Percentiles rank a stretch among this genome's conserved stretches.
These are phyloP conservation scores for Leucoptera coffeella DNA, from an alignment of 2,888 invertebrate genomes.

Conservation along the genomic window DNA sequence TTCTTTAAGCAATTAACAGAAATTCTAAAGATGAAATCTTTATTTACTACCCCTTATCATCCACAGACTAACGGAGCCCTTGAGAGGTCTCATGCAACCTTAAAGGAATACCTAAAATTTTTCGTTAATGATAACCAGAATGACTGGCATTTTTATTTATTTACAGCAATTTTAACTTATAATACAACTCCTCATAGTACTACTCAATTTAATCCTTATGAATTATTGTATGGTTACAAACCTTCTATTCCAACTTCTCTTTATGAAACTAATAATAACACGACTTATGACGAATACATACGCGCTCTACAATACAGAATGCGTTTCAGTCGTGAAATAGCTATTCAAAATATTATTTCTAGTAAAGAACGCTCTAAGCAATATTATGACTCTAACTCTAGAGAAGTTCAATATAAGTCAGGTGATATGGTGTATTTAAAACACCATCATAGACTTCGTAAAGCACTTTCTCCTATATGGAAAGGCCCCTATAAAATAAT, in stretches of 20 bases:
- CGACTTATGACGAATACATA: constrained; percentile 7
- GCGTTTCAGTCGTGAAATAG: not conserved
- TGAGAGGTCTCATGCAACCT: constrained; percentile 10
- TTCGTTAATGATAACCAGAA: too few species aligned
- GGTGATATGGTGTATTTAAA: not conserved
- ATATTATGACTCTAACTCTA: not conserved
- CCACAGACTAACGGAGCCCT: too few species aligned
- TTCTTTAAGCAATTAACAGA: constrained; percentile 3
- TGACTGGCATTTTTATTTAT: constrained; percentile 11
- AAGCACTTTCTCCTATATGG: too few species aligned
- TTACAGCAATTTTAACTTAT: constrained; percentile 12
- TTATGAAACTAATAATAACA: constrained; percentile 5
- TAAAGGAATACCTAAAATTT: too few species aligned
- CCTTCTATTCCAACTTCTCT: constrained; percentile 12
- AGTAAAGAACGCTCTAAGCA: not conserved
- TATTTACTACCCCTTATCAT: too few species aligned
- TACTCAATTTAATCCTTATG: constrained; percentile 14
- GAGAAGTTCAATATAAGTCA: not conserved
- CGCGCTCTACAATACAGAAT: constrained; percentile 5
- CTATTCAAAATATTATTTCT: not conserved
- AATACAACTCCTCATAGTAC: too few species aligned
- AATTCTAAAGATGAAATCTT: constrained; percentile 3
- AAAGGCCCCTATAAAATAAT: not conserved
- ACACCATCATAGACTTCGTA: not conserved
- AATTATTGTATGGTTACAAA: constrained; percentile 16